Percentiles rank a stretch among this genome's conserved stretches.
These are phyloP conservation scores for Oceanites oceanicus DNA, from an alignment of 2,113 vertebrate genomes.

Conservation along the genomic window DNA sequence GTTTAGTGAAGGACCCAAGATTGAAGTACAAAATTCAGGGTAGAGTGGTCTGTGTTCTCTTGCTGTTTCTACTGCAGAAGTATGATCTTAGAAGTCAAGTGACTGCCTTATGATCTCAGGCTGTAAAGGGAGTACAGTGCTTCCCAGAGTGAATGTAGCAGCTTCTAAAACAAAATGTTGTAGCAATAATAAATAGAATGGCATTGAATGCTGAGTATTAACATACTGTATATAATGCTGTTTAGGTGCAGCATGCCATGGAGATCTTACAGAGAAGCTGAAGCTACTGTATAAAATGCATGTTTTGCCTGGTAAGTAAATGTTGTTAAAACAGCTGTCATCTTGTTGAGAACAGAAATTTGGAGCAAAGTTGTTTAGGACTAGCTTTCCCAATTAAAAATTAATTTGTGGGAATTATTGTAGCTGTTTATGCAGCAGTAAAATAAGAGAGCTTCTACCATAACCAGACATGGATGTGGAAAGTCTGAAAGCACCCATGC, in stretches of 20 bases:
- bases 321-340: not conserved
- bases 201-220: not conserved
- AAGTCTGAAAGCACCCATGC: not conserved
- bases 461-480: not conserved
- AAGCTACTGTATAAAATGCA: constrained; percentile 97
- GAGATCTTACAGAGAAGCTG: constrained; percentile 94
- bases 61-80: not conserved
- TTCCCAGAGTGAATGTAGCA: not conserved
- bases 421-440: not conserved
- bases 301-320: constrained; percentile 87
- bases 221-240: not conserved
- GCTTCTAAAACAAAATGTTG: not conserved
- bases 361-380: not conserved
- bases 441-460: not conserved
- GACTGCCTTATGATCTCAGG: not conserved
- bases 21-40: not conserved
- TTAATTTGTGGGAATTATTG: not conserved
- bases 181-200: not conserved
- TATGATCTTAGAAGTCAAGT: not conserved
- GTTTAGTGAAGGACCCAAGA: not conserved
- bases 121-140: not conserved
- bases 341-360: not conserved
- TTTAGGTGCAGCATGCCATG: constrained; percentile 89
- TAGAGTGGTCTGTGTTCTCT: not conserved
- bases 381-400: not conserved